These are phyloP conservation scores for Naja naja DNA, from an alignment of 2,113 vertebrate species.

Conservation along the genomic window DNA sequence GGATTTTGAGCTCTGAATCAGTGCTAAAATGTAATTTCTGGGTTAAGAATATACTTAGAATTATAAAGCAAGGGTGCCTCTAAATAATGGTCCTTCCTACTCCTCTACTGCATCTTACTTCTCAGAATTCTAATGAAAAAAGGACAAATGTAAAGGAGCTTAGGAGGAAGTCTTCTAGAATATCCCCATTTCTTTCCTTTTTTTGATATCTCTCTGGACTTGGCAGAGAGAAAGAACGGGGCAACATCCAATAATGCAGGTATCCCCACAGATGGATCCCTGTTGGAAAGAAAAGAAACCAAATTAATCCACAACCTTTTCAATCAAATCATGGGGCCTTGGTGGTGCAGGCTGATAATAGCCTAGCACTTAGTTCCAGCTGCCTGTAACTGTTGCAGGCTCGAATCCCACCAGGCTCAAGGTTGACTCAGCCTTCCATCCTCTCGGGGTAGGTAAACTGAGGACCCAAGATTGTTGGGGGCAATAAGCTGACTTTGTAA, in stretches of 20 bases:
- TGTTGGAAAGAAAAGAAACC: not conserved
- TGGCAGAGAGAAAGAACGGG: not conserved
- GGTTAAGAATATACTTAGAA: not conserved
- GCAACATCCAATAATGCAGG: fast-evolving
- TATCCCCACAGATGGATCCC: not conserved
- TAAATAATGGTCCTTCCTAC: too few relatives aligned
- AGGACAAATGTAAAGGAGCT: not conserved
- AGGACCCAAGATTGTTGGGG: too few relatives aligned
- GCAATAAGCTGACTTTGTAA: too few relatives aligned
- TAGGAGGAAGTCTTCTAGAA: not conserved
- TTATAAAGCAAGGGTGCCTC: not conserved
- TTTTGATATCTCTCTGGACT: not conserved
- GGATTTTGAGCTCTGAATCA: not conserved
- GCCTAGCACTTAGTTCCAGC: too few relatives aligned
- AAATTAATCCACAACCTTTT: not conserved
- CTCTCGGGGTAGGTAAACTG: too few relatives aligned
- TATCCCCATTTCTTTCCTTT: not conserved
- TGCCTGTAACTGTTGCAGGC: too few relatives aligned
- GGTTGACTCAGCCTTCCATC: too few relatives aligned
- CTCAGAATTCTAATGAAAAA: not conserved
- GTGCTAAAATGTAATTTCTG: not conserved
- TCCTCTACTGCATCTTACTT: not conserved
- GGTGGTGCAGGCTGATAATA: too few relatives aligned
- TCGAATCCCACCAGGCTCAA: too few relatives aligned
- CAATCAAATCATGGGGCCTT: not conserved